A percentile compares a stretch with the other conserved stretches of the same genome.
phyloP scores from a whole-genome alignment of 2,888 invertebrate genomes.

The Melanchra persicariae region DNA sequence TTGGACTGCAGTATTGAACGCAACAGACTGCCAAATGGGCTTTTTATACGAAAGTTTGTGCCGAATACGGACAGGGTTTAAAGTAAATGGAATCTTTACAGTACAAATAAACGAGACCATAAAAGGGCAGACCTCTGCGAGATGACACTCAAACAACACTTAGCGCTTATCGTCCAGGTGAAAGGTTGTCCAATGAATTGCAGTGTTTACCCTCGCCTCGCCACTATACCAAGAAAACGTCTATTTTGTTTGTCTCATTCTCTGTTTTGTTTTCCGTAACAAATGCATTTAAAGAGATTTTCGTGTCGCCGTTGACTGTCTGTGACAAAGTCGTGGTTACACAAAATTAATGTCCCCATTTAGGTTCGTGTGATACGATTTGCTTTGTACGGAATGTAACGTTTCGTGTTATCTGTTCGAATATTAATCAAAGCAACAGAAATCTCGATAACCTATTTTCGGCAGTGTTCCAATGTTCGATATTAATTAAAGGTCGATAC shows the following conservation, averaged over 20 bases:
- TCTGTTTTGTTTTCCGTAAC: slow-evolving; percentile 73
- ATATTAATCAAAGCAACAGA: slow-evolving; percentile 64
- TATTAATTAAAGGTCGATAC: slow-evolving; percentile 57
- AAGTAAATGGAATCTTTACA: slow-evolving; percentile 57
- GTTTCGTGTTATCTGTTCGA: slow-evolving; percentile 42
- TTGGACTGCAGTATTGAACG: slow-evolving; percentile 23
- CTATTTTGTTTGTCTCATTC: slow-evolving; percentile 68
- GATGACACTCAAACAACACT: slow-evolving; percentile 79
- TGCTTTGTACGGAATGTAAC: slow-evolving; percentile 48
- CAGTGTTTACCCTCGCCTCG: slow-evolving; percentile 77
- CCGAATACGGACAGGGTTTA: slow-evolving; percentile 40
- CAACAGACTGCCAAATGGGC: slow-evolving; percentile 38
- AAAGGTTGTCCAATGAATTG: slow-evolving; percentile 85
- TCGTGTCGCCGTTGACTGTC: slow-evolving; percentile 62
- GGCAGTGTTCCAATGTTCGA: slow-evolving; percentile 53
- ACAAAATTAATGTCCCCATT: slow-evolving; percentile 53
- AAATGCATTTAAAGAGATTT: slow-evolving; percentile 68
- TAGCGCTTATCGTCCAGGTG: slow-evolving; percentile 83
- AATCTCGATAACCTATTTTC: slow-evolving; percentile 61
- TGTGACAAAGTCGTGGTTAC: slow-evolving; percentile 57
- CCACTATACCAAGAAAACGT: slow-evolving; percentile 69
- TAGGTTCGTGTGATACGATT: slow-evolving; percentile 44
- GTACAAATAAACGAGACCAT: slow-evolving; percentile 67
- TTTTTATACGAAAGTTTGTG: slow-evolving; percentile 47
- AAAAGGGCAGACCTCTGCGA: slow-evolving; percentile 69